Conservation (phyloP, 2,888 invertebrate species). For the Daptonema setosum region DNA sequence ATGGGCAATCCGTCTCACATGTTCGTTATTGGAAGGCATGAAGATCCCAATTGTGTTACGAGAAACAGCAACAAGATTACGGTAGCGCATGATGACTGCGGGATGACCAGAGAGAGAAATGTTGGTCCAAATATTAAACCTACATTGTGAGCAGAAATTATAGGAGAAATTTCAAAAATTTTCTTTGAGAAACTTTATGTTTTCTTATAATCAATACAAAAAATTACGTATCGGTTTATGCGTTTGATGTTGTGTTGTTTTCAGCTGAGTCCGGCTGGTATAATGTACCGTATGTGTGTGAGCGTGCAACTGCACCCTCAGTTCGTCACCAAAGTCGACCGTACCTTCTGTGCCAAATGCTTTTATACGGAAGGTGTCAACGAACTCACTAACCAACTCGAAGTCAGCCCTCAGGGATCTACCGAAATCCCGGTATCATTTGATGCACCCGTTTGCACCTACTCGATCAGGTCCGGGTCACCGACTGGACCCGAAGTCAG, state of each 20-base stretch:
- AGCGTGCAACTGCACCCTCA: conserved; percentile 24
- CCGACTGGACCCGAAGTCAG: conserved; percentile 21
- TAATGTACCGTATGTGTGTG: conserved; percentile 21
- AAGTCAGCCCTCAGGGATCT: background rate
- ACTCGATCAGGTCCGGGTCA: conserved; percentile 9
- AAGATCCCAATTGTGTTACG: conserved; percentile 3
- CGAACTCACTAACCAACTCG: background rate
- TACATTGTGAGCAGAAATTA: background rate
- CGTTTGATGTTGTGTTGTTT: no score
- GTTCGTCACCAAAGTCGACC: conserved; percentile 25
- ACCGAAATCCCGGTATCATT: conserved; percentile 1
- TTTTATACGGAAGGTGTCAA: conserved; percentile 20
- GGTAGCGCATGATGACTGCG: conserved; percentile 2
- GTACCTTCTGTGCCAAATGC: conserved; percentile 25
- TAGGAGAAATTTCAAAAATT: background rate
- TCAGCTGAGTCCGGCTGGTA: conserved; percentile 19
- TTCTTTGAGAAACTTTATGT: no score
- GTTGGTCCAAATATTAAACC: no score
- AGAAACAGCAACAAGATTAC: conserved; percentile 3
- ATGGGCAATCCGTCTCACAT: conserved; percentile 1
- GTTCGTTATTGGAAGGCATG: conserved; percentile 3
- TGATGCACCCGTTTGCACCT: conserved; percentile 1
- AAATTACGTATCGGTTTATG: no score
- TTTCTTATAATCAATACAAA: no score
- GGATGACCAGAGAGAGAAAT: background rate